These are phyloP conservation scores for Limanda limanda DNA, from an alignment of 2,113 vertebrate genomes.

Conservation along the genomic window DNA sequence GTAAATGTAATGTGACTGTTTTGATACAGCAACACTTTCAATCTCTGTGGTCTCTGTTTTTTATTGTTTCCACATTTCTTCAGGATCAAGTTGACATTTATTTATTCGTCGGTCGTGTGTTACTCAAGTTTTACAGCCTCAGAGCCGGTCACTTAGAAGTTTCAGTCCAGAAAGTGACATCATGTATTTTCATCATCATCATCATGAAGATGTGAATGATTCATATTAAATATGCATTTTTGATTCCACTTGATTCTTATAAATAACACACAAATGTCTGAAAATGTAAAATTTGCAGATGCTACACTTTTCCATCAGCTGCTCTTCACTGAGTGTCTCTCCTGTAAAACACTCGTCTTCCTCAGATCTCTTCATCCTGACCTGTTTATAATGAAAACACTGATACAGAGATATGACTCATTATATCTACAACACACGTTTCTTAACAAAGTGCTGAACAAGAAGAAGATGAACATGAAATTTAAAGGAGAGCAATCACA, in stretches of 20 bases:
- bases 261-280: slow-evolving; percentile 9
- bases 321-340: neutral
- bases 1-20: slow-evolving; percentile 62
- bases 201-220: neutral
- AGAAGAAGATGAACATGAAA: too few species aligned
- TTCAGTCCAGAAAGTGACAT: neutral
- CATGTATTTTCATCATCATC: neutral
- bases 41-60: slow-evolving; percentile 30
- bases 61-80: neutral
- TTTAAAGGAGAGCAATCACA: too few species aligned
- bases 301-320: neutral
- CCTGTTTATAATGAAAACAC: too few species aligned
- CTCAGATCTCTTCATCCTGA: neutral
- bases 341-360: neutral
- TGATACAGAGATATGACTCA: too few species aligned
- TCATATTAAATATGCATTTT: neutral
- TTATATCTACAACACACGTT: too few species aligned
- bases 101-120: neutral
- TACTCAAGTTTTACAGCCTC: neutral
- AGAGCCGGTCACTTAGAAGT: neutral
- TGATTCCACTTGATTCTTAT: neutral
- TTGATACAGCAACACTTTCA: slow-evolving; percentile 43
- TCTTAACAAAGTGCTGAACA: too few species aligned
- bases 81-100: neutral
- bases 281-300: slow-evolving; percentile 13